These are phyloP conservation scores for Sebastes minor DNA, from an alignment of 2,797 vertebrate genomes.

Conservation along the genomic window DNA sequence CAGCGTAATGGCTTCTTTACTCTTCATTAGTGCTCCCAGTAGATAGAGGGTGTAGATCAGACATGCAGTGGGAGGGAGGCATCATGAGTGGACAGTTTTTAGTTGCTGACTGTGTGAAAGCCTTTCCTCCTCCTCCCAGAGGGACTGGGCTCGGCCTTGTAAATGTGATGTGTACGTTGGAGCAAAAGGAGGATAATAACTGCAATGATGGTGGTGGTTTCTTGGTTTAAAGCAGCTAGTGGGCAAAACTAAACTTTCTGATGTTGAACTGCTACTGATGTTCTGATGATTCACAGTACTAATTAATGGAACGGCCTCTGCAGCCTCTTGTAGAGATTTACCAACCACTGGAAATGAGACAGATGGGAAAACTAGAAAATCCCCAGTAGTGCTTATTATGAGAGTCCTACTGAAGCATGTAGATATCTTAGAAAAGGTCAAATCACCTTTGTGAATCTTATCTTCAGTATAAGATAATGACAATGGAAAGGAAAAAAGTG, in stretches of 20 bases:
- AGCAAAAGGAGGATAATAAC: background rate
- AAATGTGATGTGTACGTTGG: background rate
- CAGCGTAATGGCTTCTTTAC: conserved; percentile 7
- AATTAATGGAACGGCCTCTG: background rate
- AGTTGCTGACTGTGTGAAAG: conserved; percentile 49
- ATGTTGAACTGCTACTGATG: background rate
- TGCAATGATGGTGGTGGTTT: background rate
- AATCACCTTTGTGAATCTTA: background rate
- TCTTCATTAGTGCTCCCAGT: conserved; percentile 4
- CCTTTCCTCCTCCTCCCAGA: background rate
- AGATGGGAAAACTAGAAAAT: background rate
- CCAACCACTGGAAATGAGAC: background rate
- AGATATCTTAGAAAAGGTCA: background rate
- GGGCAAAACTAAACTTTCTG: background rate
- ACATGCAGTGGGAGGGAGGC: conserved; percentile 15
- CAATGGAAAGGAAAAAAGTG: background rate
- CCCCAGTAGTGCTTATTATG: conserved; percentile 23
- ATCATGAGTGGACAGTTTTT: conserved; percentile 44
- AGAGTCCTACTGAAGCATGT: background rate
- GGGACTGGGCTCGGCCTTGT: background rate
- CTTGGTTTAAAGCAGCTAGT: background rate
- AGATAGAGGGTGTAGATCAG: conserved; percentile 13
- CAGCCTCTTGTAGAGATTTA: background rate
- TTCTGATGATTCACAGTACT: background rate
- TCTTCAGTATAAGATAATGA: background rate